A percentile compares a stretch with the other conserved stretches of the same genome.
These are phyloP conservation scores for Siderastrea siderea DNA, from an alignment of 92 coral and sea anemone species.

Conservation along the genomic window DNA sequence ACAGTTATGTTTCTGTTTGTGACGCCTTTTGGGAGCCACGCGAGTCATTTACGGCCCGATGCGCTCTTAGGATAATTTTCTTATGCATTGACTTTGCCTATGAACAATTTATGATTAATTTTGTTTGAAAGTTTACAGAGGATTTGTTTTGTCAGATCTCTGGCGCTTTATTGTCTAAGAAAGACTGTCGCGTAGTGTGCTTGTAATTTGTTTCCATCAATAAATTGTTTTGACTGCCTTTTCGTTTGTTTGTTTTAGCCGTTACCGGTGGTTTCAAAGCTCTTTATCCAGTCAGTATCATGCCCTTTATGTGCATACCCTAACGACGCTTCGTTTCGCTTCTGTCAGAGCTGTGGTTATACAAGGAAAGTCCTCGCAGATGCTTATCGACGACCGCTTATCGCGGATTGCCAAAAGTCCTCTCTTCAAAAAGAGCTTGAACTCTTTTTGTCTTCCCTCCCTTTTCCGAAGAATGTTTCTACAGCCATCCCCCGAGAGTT, in stretches of 20 bases:
- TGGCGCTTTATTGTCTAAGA: not conserved
- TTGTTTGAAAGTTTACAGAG: not conserved
- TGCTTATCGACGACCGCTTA: not conserved
- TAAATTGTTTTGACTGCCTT: not conserved
- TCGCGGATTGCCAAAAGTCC: conserved; percentile 6
- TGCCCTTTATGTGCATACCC: conserved; percentile 47
- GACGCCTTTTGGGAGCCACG: no score
- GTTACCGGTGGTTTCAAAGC: not conserved
- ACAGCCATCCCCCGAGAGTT: conserved; percentile 20
- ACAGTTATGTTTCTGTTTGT: no score
- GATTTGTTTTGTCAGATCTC: not conserved
- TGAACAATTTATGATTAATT: not conserved
- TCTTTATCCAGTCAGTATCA: conserved; percentile 10
- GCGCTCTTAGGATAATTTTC: no score
- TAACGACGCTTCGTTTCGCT: conserved; percentile 31
- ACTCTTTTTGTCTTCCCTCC: conserved; percentile 21
- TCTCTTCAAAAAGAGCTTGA: conserved; percentile 25
- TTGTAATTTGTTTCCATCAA: not conserved
- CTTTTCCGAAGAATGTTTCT: not conserved
- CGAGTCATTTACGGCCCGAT: no score
- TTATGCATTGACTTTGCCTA: not conserved
- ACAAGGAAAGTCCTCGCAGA: not conserved
- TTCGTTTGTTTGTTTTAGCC: conserved; percentile 15
- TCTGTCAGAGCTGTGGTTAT: conserved; percentile 55
- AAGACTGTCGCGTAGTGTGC: no score